Evolutionary conservation across 2,113 vertebrate genomes (phyloP), one percentile per base, ranked within the genome.

Genomic region (Chiloscyllium plagiosum): DNA sequence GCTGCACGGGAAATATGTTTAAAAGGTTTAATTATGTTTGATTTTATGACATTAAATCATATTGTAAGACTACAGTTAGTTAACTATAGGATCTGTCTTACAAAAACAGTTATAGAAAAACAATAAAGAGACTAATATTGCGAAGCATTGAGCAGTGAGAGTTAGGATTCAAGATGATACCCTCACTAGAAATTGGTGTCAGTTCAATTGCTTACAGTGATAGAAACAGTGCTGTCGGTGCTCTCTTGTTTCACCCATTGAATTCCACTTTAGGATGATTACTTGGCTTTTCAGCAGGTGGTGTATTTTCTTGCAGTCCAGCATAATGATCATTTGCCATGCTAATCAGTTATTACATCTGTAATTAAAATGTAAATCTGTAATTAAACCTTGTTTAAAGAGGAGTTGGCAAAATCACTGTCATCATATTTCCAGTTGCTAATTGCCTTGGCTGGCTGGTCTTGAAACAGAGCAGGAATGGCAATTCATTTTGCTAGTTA

Each of bases 371-470:
- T 76, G 29, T 33, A 76, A 76, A 76, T 76, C 72, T 76, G 29
- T 76, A 76, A 76, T 76, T 76, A 76, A 76, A 76, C 72, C 29
- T 76, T 33, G n/a, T 90, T 90, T 90, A 26, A 90, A 90, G 52
- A 56, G 12, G 87, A n/a, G 26, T 56, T 52, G 29, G 26, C 50
- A 89, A 52, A 61, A 52, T 56, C 33, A 50, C 24, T 56, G 52
- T 5, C 19, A 3, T 61, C 52, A 89, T 29, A 29, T 33, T 15
- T 90, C 29, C 52, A 61, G 26, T 65, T 61, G 29, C 52, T 65
- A 61, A 90, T 61, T 13, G 29, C 13, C 87, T 90, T 56, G 52
- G 87, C 87, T 90, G 47, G 85, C 47, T 61, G 56, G 22, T 65
- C 26, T 52, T 61, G 4, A 29, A 26, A 15, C 4, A 33, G 0